These are phyloP conservation scores for Xestia rhomboidea DNA, from an alignment of 2,888 invertebrate genomes.

Conservation along the genomic window DNA sequence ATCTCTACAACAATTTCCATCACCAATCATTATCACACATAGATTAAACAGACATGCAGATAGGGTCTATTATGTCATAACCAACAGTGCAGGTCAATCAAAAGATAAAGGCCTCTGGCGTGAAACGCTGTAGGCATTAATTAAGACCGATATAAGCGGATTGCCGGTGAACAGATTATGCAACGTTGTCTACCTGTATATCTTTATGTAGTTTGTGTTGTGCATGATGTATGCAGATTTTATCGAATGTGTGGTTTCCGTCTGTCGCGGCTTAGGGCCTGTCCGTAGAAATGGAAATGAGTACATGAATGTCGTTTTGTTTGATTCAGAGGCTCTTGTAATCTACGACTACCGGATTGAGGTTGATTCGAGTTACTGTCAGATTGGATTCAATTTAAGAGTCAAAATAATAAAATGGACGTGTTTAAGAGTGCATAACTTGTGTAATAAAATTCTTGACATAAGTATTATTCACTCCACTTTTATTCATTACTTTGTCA, in stretches of 20 bases:
- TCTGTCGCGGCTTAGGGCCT: conserved; percentile 17
- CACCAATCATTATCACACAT: conserved; percentile 47
- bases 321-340: neutral
- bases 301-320: neutral
- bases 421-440: too few relatives aligned
- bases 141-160: conserved; percentile 86
- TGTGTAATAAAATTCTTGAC: neutral
- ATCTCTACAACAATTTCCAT: conserved; percentile 26
- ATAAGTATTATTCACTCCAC: too few relatives aligned
- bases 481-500: neutral
- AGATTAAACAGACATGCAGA: conserved; percentile 58
- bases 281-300: conserved; percentile 10
- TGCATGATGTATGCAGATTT: conserved; percentile 51
- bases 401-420: too few relatives aligned
- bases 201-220: conserved; percentile 44
- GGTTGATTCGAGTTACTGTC: neutral
- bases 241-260: conserved; percentile 32
- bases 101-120: conserved; percentile 85
- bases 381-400: neutral
- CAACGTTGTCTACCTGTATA: conserved; percentile 49
- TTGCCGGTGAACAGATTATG: conserved; percentile 76
- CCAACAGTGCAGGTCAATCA: conserved; percentile 84
- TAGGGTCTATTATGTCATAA: conserved; percentile 62
- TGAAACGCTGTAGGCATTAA: conserved; percentile 81
- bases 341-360: neutral